phyloP scores from a whole-genome alignment of 2,888 invertebrate genomes.

The Polydrusus tereticollis region DNA sequence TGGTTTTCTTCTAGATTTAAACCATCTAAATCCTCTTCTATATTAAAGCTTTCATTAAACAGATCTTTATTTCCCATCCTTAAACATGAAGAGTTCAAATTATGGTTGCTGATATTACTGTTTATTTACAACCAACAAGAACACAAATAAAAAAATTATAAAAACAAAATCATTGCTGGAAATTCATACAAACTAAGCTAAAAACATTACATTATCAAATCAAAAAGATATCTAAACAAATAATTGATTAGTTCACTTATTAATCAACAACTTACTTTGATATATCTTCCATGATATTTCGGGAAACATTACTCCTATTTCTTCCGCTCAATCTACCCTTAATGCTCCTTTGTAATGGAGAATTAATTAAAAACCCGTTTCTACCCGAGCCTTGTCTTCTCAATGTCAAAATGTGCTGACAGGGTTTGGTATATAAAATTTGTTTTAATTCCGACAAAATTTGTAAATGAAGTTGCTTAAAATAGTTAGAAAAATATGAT shows the following conservation, averaged over 20 bases:
- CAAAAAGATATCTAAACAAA: constrained; percentile 32
- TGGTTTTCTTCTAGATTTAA: constrained; percentile 74
- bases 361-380: constrained; percentile 65
- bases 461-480: constrained; percentile 76
- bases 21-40: constrained; percentile 73
- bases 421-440: constrained; percentile 74
- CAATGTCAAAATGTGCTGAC: constrained; percentile 66
- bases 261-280: constrained; percentile 47
- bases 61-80: constrained; percentile 58
- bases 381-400: constrained; percentile 75
- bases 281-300: constrained; percentile 69
- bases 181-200: too few relatives aligned
- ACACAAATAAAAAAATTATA: too few relatives aligned
- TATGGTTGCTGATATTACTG: too few relatives aligned
- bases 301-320: constrained; percentile 70
- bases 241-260: background rate
- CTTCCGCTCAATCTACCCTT: constrained; percentile 72
- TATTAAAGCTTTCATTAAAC: constrained; percentile 63
- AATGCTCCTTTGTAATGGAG: constrained; percentile 72
- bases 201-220: too few relatives aligned
- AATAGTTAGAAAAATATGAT: constrained; percentile 14
- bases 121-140: too few relatives aligned
- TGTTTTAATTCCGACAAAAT: constrained; percentile 79
- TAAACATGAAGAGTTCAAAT: too few relatives aligned
- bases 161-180: too few relatives aligned